Percentiles rank a stretch among this genome's conserved stretches.
These are phyloP conservation scores for Lineus longissimus DNA, from an alignment of 1,140 invertebrate species.

Conservation along the genomic window DNA sequence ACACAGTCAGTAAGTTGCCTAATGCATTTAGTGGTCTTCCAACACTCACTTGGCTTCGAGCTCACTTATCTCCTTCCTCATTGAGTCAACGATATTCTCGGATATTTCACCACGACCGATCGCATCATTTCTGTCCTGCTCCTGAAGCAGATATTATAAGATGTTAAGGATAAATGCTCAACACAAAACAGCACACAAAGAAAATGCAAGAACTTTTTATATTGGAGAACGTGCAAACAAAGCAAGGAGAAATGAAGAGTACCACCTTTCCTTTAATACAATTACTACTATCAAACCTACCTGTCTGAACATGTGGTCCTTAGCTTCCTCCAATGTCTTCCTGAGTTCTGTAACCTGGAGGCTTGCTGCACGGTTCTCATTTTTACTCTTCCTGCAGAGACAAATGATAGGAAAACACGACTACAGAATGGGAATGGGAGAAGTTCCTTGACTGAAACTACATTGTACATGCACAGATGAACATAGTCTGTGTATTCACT, in stretches of 20 bases:
- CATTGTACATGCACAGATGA: not conserved
- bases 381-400: constrained; percentile 26
- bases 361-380: constrained; percentile 28
- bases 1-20: too few relatives aligned
- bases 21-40: too few relatives aligned
- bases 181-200: too few relatives aligned
- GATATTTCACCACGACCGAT: constrained; percentile 41
- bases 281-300: too few relatives aligned
- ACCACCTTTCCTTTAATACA: too few relatives aligned
- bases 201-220: too few relatives aligned
- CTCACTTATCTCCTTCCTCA: constrained; percentile 40
- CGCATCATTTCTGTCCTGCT: constrained; percentile 36
- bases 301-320: constrained; percentile 4
- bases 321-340: constrained; percentile 31
- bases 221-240: too few relatives aligned
- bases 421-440: not conserved
- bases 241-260: too few relatives aligned
- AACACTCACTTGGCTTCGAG: constrained; percentile 32
- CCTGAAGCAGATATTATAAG: constrained; percentile 22
- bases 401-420: constrained; percentile 4
- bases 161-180: too few relatives aligned
- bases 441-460: not conserved
- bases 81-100: constrained; percentile 30
- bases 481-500: too few relatives aligned
- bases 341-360: constrained; percentile 35